Base-by-base conservation (phyloP, 2,888 invertebrate genomes). In the Flexamia atlantica region DNA sequence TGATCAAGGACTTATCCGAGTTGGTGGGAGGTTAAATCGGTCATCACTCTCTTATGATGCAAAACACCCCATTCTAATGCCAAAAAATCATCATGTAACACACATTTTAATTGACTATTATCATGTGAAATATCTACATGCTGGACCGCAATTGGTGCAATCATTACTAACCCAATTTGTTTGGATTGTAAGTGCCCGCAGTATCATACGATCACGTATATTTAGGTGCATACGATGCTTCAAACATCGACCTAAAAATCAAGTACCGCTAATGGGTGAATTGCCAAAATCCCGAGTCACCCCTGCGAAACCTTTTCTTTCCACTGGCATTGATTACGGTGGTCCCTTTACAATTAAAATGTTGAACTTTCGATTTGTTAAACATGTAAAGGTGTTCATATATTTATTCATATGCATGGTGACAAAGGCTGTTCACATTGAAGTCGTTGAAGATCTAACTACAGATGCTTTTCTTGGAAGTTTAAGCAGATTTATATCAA, bases 361-460 rank as follows among this genome's bases (percentile, higher is more conserved):
- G 20, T 9, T 28, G 23, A 60, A 79, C 10, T 20, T 80, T 1
- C 81, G 86, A 74, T 83, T 81, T 17, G 17, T 83, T 1, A 74
- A 42, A 36, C n/a, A 36, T 10, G 32, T 72, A 2, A 87, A 87
- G 46, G 85, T 70, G 25, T 87, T 87, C 72, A 60, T 87, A 5
- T 70, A 83, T 9, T 23, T 87, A 0, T 88, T 87, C 32, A 84
- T 88, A 46, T 89, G 89, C 74, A 84, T 88, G 23, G 68, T 85
- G 0, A 88, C 88, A 0, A 85, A 85, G 53, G 86, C 87, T 0
- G 42, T 87, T 3, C 87, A 88, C 46, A 46, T 87, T 1, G 87
- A 87, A 70, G 28, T 86, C 5, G 87, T 85, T 0, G 81, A 83
- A 4, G 85, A 84, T 10, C 64, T 88, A 0, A 79, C 85, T 3